A percentile compares a stretch with the other conserved stretches of the same genome.
Evolutionary conservation across 2,113 vertebrate species (phyloP).

Genomic region (Plecturocebus donacophilus): DNA sequence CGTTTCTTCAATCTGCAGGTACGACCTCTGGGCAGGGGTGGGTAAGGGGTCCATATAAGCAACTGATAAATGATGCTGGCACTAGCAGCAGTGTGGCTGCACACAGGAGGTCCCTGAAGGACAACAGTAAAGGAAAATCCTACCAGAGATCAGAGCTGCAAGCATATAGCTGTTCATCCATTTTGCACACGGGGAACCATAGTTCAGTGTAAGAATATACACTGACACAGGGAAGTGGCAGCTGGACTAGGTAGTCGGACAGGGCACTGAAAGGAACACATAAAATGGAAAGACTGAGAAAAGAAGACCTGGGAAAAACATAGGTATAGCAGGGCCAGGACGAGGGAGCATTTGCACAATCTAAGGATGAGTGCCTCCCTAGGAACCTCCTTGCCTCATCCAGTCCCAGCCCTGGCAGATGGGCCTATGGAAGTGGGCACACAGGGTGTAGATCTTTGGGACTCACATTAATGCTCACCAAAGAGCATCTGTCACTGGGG

Average conservation of each 20-base stretch:
- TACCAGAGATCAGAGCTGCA: background rate
- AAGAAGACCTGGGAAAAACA: background rate
- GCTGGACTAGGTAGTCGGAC: background rate
- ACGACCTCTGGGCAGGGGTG: background rate
- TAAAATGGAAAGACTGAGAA: background rate
- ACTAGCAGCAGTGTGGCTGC: background rate
- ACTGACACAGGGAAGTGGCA: background rate
- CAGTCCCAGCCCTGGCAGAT: background rate
- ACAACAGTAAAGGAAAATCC: background rate
- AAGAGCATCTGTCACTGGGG: background rate
- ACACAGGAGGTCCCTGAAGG: background rate
- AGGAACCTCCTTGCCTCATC: background rate
- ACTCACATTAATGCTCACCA: background rate
- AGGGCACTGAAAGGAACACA: background rate
- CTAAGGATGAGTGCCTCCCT: background rate
- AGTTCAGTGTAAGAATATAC: background rate
- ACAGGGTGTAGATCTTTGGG: background rate
- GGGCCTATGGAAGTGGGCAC: background rate
- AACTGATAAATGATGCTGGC: background rate
- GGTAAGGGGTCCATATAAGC: background rate
- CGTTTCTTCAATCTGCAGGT: background rate
- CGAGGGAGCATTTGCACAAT: background rate
- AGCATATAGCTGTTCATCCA: background rate
- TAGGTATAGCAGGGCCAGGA: background rate
- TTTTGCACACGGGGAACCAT: rapidly evolving